Conservation (phyloP, 2,888 invertebrate genomes). For the Apotomis capreana region DNA sequence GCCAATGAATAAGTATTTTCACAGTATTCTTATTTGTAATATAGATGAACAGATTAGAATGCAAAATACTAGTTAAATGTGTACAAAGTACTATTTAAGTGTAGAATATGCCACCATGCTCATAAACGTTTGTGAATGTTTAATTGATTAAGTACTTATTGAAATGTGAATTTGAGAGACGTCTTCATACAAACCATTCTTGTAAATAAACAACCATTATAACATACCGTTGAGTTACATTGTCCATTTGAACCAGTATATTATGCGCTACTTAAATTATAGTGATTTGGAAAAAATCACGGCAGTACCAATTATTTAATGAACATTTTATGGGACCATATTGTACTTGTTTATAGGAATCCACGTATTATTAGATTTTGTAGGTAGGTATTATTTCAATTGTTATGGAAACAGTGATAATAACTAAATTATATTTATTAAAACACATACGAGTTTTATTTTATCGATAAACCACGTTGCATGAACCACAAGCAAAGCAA, state of each 20-base stretch:
- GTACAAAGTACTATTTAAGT: conserved; percentile 36
- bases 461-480: not conserved
- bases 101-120: conserved; percentile 24
- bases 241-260: conserved; percentile 2
- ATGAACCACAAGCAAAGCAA: not conserved
- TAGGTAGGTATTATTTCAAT: conserved; percentile 30
- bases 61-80: conserved; percentile 26
- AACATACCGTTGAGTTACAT: conserved; percentile 7
- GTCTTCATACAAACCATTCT: conserved; percentile 7
- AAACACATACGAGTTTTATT: conserved; percentile 5
- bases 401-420: conserved; percentile 33
- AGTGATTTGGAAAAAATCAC: conserved; percentile 5
- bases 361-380: conserved; percentile 23
- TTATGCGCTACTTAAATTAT: conserved; percentile 18
- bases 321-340: conserved; percentile 31
- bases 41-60: conserved; percentile 19
- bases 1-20: conserved; percentile 34
- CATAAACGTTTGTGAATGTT: conserved; percentile 17
- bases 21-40: conserved; percentile 39
- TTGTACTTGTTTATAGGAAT: conserved; percentile 33
- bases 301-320: conserved; percentile 18
- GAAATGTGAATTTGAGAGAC: conserved; percentile 17
- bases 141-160: conserved; percentile 4
- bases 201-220: conserved; percentile 36
- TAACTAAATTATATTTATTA: conserved; percentile 37